Base-by-base conservation (phyloP, 2,888 invertebrate species). In the Bedellia somnulentella region DNA sequence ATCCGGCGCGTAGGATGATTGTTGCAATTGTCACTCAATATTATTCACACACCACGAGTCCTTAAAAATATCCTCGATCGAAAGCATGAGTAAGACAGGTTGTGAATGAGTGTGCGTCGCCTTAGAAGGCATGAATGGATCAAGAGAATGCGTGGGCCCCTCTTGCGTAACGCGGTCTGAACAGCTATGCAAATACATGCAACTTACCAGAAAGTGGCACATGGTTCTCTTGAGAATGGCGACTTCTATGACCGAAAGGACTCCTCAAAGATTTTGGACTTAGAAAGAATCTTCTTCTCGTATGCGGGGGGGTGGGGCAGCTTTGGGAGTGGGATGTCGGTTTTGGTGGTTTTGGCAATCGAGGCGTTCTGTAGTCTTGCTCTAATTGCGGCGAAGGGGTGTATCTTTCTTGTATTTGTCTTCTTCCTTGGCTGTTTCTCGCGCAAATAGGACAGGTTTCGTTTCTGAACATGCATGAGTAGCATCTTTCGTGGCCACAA, bases 401-500 rank as follows among this genome's bases (percentile, higher is more conserved):
- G 39, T 73, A 73, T 42, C 64, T 45, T 42, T 68, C 73, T 66
- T 66, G 63, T 27, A 46, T 68, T 58, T 61, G 79, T 38, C 59
- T 56, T 39, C 57, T 49, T 10, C 45, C 52, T 32, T 73, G 70
- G 35, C 49, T 68, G 46, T 57, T 68, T 28, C 73, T 64, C 23
- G 76, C 71, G 63, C 95, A 95, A 40, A 93, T 79, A 21, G 93
- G 93, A 63, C 96, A 96, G 40, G 86, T 83, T 64, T 93, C 92
- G 78, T 89, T 92, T 47, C 86, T 86, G 78, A 93, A 93, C 84
- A 94, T 88, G 70, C 95, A 95, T 43, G 92, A 87, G 80, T 94
- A 94, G 68, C 95, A 95, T 38, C 93, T 80, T 61, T 94, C 94
- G 80, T 96, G 95, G 43, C 95, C 94, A 70, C 95, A 96, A 37